Conservation (phyloP, 2,888 invertebrate genomes). For the Portevinia maculata region DNA sequence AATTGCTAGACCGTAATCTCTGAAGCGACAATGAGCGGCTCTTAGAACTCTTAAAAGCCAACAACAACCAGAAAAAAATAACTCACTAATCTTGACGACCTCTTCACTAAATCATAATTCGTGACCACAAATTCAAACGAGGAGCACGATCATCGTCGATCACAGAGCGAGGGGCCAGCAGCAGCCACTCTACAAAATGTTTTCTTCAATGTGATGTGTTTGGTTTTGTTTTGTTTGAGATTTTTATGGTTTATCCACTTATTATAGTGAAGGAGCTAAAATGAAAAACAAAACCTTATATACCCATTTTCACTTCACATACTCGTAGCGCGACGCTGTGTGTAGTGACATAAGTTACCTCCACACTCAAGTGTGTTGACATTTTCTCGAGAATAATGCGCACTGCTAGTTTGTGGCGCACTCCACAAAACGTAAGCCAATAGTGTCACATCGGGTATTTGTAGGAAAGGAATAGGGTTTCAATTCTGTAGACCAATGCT, state of each 20-base stretch:
- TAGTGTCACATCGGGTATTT: conserved; percentile 39
- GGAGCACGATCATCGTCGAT: conserved; percentile 67
- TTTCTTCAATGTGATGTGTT: conserved; percentile 39
- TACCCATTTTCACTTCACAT: conserved; percentile 44
- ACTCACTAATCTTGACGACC: conserved; percentile 62
- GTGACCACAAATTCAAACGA: conserved; percentile 73
- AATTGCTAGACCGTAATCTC: conserved; percentile 45
- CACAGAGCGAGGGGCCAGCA: conserved; percentile 17
- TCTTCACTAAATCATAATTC: conserved; percentile 74
- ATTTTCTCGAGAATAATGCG: conserved; percentile 59
- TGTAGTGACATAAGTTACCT: conserved; percentile 62
- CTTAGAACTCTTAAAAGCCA: conserved; percentile 41
- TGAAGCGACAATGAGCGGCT: conserved; percentile 65
- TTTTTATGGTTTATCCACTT: conserved; percentile 72
- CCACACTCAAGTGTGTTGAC: conserved; percentile 62
- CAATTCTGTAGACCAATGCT: conserved; percentile 43
- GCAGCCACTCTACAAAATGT: conserved; percentile 41
- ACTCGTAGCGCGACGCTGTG: conserved; percentile 23
- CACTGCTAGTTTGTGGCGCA: conserved; percentile 63
- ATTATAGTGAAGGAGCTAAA: conserved; percentile 47
- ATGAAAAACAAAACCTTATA: background rate
- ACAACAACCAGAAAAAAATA: conserved; percentile 20
- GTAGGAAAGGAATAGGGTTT: conserved; percentile 43
- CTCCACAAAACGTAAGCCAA: conserved; percentile 58
- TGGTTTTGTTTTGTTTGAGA: conserved; percentile 39